These are phyloP conservation scores for Melipona bicolor DNA, from an alignment of 2,888 invertebrate species.

Conservation along the genomic window DNA sequence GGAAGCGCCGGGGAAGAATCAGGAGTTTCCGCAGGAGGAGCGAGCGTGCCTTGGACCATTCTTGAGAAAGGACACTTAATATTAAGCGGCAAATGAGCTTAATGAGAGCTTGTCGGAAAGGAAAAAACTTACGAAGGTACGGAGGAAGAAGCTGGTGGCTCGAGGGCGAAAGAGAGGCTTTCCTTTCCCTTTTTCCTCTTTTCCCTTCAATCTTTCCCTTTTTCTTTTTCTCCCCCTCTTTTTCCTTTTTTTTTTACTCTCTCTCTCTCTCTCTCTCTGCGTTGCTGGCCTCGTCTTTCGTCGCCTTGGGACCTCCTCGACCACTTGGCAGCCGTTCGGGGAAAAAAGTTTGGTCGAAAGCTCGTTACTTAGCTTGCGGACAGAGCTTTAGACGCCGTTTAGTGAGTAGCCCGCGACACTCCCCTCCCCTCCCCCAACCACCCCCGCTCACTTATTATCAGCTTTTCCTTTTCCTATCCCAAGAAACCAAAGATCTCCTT, in stretches of 20 bases:
- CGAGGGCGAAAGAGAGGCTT: conserved; percentile 65
- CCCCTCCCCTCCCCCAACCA: conserved; percentile 8
- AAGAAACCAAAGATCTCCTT: neutral
- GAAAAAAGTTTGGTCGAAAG: conserved; percentile 77
- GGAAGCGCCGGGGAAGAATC: conserved; percentile 38
- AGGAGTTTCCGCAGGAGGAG: conserved; percentile 32
- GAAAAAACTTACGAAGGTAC: conserved; percentile 64
- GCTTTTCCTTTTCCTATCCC: conserved; percentile 30
- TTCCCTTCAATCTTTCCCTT: conserved; percentile 18
- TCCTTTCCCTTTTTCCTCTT: conserved; percentile 34
- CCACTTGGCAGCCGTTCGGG: conserved; percentile 79
- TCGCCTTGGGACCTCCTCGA: conserved; percentile 63
- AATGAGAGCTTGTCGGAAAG: conserved; percentile 74
- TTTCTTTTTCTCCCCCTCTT: neutral
- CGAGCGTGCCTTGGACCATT: conserved; percentile 34
- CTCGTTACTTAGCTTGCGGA: conserved; percentile 79
- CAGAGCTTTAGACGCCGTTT: conserved; percentile 77
- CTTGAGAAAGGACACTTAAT: conserved; percentile 71
- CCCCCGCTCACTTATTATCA: conserved; percentile 46
- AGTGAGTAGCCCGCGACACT: conserved; percentile 69
- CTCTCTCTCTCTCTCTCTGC: conserved; percentile 21
- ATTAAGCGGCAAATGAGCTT: conserved; percentile 78
- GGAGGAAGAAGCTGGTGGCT: conserved; percentile 60
- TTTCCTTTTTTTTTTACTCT: neutral
- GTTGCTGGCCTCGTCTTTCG: conserved; percentile 32